Base-by-base conservation (phyloP, 2,888 invertebrate species). In the Lepidochrysops patricia region DNA sequence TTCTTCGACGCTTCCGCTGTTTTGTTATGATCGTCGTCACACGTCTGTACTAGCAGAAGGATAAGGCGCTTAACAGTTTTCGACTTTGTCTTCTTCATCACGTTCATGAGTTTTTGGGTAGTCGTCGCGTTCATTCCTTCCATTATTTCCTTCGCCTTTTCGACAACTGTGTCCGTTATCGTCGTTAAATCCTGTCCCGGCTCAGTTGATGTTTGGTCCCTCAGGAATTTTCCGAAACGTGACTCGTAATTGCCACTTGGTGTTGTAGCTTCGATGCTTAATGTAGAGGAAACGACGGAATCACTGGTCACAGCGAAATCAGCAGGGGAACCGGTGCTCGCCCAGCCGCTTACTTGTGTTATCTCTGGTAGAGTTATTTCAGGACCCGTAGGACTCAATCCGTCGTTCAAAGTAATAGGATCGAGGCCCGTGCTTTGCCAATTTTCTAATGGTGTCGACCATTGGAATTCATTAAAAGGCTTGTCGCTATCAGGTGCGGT, bases 41-140 rank as follows among this genome's bases (percentile, higher is more conserved):
- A 95, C 61, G 95, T 95, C 70, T 94, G 95, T 19, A 96, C 94
- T 62, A 96, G 81, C 26, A 96, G 78, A 29, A 96, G 81, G 61
- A 96, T 93, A 29, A 96, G 82, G 65, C 94, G 90, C 57, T 93
- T 90, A 0, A 95, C 94, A 0, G 94, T 92, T 61, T 94, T 94
- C 67, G 95, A 95, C 67, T 91, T 92, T 0, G 95, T 95, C 74
- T 95, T 94, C 72, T 94, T 93, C 95, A 96, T 96, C 37, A 95
- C 94, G 63, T 92, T 91, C 90, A 95, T 92, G 60, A 96, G 85
- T 67, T 94, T 94, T 63, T 92, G 90, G 0, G 93, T 91, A 63
- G 95, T 94, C 0, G 94, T 93, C 7, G 93, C 93, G 70, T 96
- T 95, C 63, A 95, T 87, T 15, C 92, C 93, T 0, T 93, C 93